Base-by-base conservation (phyloP, 2,113 vertebrate genomes). In the Cololabis saira region DNA sequence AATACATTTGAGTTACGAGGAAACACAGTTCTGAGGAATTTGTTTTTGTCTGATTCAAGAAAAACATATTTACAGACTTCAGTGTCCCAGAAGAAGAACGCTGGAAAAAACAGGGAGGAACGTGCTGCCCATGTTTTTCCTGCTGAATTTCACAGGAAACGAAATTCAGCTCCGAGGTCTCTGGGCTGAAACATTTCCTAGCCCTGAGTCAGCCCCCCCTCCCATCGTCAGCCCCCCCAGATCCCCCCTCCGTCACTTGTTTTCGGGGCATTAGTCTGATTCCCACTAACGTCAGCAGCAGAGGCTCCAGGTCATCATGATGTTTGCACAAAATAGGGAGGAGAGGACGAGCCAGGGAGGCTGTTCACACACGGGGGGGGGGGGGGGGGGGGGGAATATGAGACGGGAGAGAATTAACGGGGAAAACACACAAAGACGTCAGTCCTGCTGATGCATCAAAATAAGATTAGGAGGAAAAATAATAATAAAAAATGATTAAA, bases 161-260 rank as follows among this genome's bases (percentile, higher is more conserved):
- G 6, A 60, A 60, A 66, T 48, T 60, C 41, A 54, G 48, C 55
- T 47, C 16, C 2, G 21, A 60, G 19, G 54, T 73, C 43, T 53
- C 10, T 17, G 33, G 27, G 30, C 54, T 73, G 47, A 73, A 73
- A 54, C 66, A 59, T 60, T 72, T 72, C 54, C 61, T 48, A 55
- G 49, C 43, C n/a, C 13, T 47, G 18, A 45, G 57, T 21, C 22
- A 0, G 24, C 61, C 16, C 2, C n/a, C 11, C 18, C 24, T 41
- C 59, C 68, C 33, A 12, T 1, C 11, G 2, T 14, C 40, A 45
- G 15, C 15, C 9, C 12, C 1, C 37, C n/a, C n/a, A n/a, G n/a
- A 14, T 41, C 33, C 53, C 44, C n/a, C 43, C 47, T 19, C 48
- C 18, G 21, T 10, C 11, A 15, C 40, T 41, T 43, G 54, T 66